phyloP scores from a whole-genome alignment of 2,888 invertebrate genomes.

The Ormyrus labotus region DNA sequence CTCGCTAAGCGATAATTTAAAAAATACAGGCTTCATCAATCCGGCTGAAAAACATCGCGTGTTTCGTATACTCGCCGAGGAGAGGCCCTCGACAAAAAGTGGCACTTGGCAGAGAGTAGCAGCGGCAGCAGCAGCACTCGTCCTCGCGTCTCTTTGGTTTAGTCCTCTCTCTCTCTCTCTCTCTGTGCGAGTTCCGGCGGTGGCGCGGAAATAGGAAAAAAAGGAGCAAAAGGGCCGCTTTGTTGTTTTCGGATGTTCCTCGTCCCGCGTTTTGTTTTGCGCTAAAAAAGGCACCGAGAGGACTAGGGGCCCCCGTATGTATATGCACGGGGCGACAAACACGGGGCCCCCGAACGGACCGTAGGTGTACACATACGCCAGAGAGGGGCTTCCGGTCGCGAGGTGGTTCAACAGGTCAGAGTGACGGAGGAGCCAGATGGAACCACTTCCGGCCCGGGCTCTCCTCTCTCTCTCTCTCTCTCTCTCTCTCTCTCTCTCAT shows the following conservation, averaged over 20 bases:
- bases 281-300: conserved; percentile 23
- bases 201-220: conserved; percentile 10
- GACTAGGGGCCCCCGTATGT: not conserved
- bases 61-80: not conserved
- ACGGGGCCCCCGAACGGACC: too few relatives aligned
- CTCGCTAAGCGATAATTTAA: too few relatives aligned
- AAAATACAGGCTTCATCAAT: too few relatives aligned
- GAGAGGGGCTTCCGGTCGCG: conserved; percentile 74
- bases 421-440: conserved; percentile 71
- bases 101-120: not conserved
- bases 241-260: conserved; percentile 65
- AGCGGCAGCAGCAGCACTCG: not conserved
- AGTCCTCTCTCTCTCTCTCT: not conserved
- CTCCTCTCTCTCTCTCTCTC: conserved; percentile 11
- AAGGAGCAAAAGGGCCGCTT: conserved; percentile 67
- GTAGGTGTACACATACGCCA: conserved; percentile 61
- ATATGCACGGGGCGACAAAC: not conserved
- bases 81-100: not conserved
- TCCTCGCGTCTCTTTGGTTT: not conserved
- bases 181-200: not conserved
- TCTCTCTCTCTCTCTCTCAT: not conserved
- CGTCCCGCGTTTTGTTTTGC: conserved; percentile 48
- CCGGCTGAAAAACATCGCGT: not conserved
- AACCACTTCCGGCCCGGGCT: conserved; percentile 72
- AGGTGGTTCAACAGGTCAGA: conserved; percentile 76